Evolutionary conservation across 2,888 invertebrate species (phyloP).

Genomic region (Phortica magna): DNA sequence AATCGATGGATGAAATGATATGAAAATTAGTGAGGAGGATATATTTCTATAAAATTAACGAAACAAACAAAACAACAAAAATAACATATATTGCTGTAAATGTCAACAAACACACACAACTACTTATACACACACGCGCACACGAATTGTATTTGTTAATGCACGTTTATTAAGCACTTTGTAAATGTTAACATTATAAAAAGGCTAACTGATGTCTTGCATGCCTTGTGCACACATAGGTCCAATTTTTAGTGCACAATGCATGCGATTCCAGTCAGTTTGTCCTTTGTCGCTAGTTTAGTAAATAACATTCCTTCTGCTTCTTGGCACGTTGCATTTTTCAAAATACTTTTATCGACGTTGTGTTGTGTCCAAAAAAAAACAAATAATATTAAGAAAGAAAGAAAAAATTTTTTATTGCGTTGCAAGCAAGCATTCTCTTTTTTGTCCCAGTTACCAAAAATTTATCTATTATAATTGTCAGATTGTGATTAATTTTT

Average conservation of each 20-base stretch:
- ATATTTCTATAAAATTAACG: background rate
- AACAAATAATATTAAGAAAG: background rate
- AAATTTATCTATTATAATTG: slow-evolving; percentile 19
- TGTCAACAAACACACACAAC: slow-evolving; percentile 44
- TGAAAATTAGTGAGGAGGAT: background rate
- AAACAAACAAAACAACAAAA: slow-evolving; percentile 9
- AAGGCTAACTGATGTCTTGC: slow-evolving; percentile 62
- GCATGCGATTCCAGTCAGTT: slow-evolving; percentile 60
- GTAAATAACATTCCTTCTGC: slow-evolving; percentile 4
- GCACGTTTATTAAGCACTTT: slow-evolving; percentile 48
- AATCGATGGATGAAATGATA: background rate
- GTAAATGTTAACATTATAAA: slow-evolving; percentile 42
- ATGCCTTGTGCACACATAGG: slow-evolving; percentile 58
- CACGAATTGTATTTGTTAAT: slow-evolving; percentile 35
- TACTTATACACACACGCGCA: slow-evolving; percentile 9
- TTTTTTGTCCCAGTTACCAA: slow-evolving; percentile 29
- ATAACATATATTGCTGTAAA: slow-evolving; percentile 37
- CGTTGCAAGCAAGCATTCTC: slow-evolving; percentile 7
- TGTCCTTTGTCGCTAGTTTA: slow-evolving; percentile 11
- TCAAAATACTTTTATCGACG: background rate
- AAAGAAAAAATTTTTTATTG: background rate
- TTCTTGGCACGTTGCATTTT: background rate
- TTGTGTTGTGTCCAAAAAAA: background rate
- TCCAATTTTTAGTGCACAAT: slow-evolving; percentile 58
- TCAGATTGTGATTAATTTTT: slow-evolving; percentile 32